Conservation (phyloP, 2,113 vertebrate species). For the Epinephelus lanceolatus region DNA sequence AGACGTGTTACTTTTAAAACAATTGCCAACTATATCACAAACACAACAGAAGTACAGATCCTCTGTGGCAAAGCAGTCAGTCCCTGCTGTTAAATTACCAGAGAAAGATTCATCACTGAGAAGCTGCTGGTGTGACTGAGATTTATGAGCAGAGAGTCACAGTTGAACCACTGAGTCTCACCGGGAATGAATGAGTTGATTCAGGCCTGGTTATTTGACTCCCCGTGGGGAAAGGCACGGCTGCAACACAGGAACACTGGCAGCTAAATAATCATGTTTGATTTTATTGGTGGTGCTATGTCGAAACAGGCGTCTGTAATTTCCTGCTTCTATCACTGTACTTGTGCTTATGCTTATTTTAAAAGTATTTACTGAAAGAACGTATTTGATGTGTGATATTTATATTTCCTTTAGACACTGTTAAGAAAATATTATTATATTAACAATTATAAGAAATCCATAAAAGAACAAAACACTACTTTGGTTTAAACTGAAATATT, state of each 20-base stretch:
- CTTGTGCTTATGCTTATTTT: neutral
- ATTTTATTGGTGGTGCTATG: constrained; percentile 41
- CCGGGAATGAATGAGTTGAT: constrained; percentile 67
- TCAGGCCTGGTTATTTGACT: constrained; percentile 55
- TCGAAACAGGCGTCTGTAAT: constrained; percentile 45
- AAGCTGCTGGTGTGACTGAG: constrained; percentile 34
- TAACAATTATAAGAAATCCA: neutral
- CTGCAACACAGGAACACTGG: constrained; percentile 42
- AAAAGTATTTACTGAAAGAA: neutral
- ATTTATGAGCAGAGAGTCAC: constrained; percentile 55
- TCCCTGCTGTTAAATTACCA: constrained; percentile 29
- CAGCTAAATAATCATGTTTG: constrained; percentile 50
- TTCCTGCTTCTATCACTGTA: constrained; percentile 40
- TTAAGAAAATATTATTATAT: neutral
- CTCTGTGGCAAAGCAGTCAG: constrained; percentile 13
- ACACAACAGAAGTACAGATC: constrained; percentile 15
- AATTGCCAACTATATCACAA: constrained; percentile 1
- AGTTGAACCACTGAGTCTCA: constrained; percentile 50
- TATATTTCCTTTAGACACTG: neutral
- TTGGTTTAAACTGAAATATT: neutral
- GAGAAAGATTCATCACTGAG: constrained; percentile 34
- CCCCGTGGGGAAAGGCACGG: constrained; percentile 49
- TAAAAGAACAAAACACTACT: neutral
- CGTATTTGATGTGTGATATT: neutral
- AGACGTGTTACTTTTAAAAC: neutral